phyloP scores from a whole-genome alignment of 2,797 vertebrate species.

The Spea hammondii region DNA sequence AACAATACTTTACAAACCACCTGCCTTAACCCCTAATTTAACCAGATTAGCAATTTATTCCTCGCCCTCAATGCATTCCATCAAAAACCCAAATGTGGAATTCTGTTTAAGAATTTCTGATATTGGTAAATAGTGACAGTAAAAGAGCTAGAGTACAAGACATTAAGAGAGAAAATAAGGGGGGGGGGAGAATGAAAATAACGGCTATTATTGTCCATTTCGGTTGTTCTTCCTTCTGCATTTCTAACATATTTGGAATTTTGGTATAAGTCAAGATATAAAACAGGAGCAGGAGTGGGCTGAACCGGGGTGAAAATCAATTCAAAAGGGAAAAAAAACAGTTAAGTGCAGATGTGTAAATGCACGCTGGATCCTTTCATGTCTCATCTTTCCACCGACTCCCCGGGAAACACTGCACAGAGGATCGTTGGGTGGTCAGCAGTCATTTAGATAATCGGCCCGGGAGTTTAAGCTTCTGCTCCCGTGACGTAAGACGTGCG shows the following conservation, averaged over 20 bases:
- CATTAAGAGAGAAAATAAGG: neutral
- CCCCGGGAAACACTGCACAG: neutral
- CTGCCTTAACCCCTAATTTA: no score
- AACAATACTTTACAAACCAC: no score
- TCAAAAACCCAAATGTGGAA: no score
- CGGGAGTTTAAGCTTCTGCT: neutral
- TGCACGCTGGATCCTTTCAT: constrained; percentile 14
- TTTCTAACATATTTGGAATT: constrained; percentile 13
- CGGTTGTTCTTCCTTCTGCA: neutral
- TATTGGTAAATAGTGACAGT: no score
- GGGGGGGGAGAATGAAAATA: neutral
- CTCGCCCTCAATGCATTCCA: no score
- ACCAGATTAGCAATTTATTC: no score
- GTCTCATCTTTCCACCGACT: constrained; percentile 11
- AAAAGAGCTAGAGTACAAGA: no score
- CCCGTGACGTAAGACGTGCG: neutral
- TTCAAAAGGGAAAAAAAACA: neutral
- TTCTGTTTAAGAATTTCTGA: no score
- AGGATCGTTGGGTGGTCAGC: constrained; percentile 13
- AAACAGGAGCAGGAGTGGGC: constrained; percentile 7
- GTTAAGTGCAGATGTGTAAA: constrained; percentile 10
- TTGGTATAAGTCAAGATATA: neutral
- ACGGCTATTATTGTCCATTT: neutral
- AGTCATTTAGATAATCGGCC: constrained; percentile 8
- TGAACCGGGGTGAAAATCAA: constrained; percentile 22